Conservation (phyloP, 2,113 vertebrate species). For the Nipponia nippon region DNA sequence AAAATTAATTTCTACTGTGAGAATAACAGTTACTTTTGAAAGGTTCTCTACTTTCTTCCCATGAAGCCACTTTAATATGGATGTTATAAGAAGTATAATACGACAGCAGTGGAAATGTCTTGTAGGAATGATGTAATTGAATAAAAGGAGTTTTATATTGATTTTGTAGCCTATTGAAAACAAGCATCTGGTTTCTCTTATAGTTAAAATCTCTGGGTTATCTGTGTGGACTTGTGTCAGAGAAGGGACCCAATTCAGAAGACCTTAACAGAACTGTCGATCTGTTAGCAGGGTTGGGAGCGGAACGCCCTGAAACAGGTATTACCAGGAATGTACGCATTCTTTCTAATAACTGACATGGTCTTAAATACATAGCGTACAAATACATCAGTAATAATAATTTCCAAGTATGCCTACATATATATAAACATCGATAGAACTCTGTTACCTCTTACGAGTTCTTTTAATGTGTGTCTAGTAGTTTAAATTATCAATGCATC, state of each 20-base stretch:
- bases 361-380: not conserved
- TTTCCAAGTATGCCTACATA: not conserved
- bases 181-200: not conserved
- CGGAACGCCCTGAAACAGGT: constrained; percentile 94
- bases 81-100: not conserved
- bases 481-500: not conserved
- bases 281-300: constrained; percentile 90
- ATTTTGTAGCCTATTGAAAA: not conserved
- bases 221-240: constrained; percentile 90
- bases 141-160: not conserved
- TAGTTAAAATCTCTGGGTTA: constrained; percentile 91
- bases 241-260: constrained; percentile 89
- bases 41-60: not conserved
- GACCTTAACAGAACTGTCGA: constrained; percentile 95
- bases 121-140: not conserved
- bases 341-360: not conserved
- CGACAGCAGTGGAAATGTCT: not conserved
- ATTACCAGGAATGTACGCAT: not conserved
- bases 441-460: not conserved
- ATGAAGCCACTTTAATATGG: not conserved
- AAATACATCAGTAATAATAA: not conserved
- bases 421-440: not conserved
- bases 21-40: not conserved
- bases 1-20: not conserved
- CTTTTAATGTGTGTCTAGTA: not conserved